phyloP scores from a whole-genome alignment of 2,113 vertebrate genomes.

The Gallinago jamesoni region DNA sequence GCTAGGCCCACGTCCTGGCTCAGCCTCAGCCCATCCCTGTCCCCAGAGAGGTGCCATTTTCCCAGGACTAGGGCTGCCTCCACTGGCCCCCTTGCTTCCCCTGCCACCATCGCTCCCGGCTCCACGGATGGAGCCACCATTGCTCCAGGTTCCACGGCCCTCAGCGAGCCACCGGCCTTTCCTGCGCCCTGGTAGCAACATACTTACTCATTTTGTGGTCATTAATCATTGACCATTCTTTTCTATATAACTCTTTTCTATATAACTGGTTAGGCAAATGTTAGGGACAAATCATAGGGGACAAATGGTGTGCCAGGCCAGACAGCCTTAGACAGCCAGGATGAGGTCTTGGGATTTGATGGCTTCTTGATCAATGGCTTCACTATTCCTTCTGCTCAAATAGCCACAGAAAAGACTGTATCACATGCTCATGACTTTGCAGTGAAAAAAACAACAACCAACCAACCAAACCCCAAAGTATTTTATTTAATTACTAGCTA shows the following conservation, averaged over 20 bases:
- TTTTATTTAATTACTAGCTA: background rate
- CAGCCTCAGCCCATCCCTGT: background rate
- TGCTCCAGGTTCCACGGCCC: rapidly evolving
- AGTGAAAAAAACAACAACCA: background rate
- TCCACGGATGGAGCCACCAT: background rate
- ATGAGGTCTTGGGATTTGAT: background rate
- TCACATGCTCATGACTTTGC: background rate
- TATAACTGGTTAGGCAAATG: background rate
- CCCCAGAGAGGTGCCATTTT: background rate
- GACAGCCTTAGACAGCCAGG: rapidly evolving
- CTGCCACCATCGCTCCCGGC: rapidly evolving
- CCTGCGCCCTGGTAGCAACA: background rate
- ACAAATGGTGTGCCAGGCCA: background rate
- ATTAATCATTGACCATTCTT: background rate
- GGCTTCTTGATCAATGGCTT: background rate
- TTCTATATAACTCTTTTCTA: background rate
- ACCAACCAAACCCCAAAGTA: background rate
- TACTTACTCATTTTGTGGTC: background rate
- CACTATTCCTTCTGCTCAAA: background rate
- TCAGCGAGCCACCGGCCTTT: rapidly evolving
- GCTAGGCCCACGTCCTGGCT: rapidly evolving
- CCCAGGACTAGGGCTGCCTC: background rate
- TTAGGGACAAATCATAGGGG: background rate
- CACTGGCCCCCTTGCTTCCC: background rate
- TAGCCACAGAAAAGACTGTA: background rate